These are phyloP conservation scores for Athalia rosae DNA, from an alignment of 2,888 invertebrate genomes.

Conservation along the genomic window DNA sequence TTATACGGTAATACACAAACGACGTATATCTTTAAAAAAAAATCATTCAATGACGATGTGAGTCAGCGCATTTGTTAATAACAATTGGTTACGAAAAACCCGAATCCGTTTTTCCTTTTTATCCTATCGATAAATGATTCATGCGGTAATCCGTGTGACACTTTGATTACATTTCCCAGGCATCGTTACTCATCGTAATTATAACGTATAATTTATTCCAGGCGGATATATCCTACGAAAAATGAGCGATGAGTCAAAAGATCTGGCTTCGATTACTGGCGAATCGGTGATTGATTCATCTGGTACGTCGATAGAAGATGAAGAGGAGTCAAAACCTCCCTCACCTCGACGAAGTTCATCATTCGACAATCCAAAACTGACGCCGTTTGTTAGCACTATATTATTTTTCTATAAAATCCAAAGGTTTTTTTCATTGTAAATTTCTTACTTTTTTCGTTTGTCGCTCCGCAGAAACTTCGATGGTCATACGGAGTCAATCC, in stretches of 20 bases:
- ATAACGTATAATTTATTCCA: too few relatives aligned
- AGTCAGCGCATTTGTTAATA: not conserved
- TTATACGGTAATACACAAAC: not conserved
- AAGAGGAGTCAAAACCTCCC: not conserved
- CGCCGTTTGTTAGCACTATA: slow-evolving; percentile 14
- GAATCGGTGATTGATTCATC: not conserved
- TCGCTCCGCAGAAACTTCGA: slow-evolving; percentile 74
- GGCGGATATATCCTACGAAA: not conserved
- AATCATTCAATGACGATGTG: not conserved
- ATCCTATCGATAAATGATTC: too few relatives aligned
- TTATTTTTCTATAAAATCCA: slow-evolving; percentile 22
- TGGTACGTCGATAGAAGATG: slow-evolving; percentile 13
- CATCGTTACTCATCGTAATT: too few relatives aligned
- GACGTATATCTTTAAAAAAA: not conserved
- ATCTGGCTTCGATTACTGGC: not conserved
- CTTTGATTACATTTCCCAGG: too few relatives aligned
- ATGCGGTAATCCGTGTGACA: too few relatives aligned
- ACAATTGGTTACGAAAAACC: not conserved
- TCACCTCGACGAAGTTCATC: not conserved
- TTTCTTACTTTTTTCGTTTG: too few relatives aligned
- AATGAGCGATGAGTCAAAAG: not conserved
- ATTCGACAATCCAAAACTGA: slow-evolving; percentile 28
- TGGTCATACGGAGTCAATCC: slow-evolving; percentile 82
- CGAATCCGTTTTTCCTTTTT: not conserved
- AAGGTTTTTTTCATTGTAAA: not conserved